Evolutionary conservation across 2,888 invertebrate species (phyloP).

Genomic region (Pseudococcus longispinus): DNA sequence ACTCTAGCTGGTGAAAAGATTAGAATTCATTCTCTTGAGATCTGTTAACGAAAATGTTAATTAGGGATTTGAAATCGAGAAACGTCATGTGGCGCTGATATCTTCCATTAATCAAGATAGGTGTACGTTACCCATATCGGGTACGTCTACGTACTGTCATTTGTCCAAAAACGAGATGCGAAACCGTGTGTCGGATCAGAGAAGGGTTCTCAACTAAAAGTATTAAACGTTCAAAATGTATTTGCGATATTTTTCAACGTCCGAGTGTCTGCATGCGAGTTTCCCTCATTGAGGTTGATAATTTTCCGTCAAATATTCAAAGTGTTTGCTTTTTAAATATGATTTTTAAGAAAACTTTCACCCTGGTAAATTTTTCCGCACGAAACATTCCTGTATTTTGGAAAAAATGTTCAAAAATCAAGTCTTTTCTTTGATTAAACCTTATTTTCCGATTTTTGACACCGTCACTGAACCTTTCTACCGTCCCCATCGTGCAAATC

Average conservation of each 20-base stretch:
- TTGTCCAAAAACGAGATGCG: constrained; percentile 28
- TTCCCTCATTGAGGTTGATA: no score
- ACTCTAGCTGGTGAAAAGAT: background rate
- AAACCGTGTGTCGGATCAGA: background rate
- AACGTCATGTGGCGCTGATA: constrained; percentile 35
- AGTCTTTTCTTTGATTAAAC: no score
- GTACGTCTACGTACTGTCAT: background rate
- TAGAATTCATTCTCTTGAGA: constrained; percentile 38
- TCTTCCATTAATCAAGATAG: constrained; percentile 35
- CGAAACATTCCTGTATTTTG: no score
- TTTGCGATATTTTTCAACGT: background rate
- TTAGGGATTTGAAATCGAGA: constrained; percentile 33
- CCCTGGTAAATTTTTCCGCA: no score
- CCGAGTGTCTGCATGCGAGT: background rate
- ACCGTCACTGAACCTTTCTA: no score
- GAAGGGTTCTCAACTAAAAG: background rate
- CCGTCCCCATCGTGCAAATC: no score
- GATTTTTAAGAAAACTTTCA: no score
- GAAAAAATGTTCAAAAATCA: no score
- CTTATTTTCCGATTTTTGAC: no score
- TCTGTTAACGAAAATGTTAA: constrained; percentile 37
- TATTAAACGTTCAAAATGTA: background rate
- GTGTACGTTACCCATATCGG: background rate
- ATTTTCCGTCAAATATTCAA: no score
- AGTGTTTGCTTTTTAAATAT: no score